These are phyloP conservation scores for Dolomedes plantarius DNA, from an alignment of 2,888 invertebrate genomes.

Conservation along the genomic window DNA sequence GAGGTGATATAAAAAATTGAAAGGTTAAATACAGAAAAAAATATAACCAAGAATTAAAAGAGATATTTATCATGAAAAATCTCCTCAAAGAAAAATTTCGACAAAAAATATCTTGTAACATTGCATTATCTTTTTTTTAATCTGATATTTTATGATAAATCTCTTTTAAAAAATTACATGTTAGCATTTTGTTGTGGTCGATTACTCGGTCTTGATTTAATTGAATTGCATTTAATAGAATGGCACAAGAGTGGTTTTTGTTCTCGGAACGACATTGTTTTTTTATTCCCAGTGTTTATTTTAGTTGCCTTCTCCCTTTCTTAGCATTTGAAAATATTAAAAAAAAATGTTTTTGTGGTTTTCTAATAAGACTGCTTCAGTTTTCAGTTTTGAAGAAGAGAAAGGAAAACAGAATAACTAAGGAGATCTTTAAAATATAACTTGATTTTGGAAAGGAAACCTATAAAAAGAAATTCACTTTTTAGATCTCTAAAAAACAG, in stretches of 20 bases:
- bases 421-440: too few species aligned
- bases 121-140: constrained; percentile 24
- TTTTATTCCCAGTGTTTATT: background rate
- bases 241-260: background rate
- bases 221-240: background rate
- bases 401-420: too few species aligned
- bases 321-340: too few species aligned
- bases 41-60: constrained; percentile 36
- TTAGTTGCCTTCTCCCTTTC: too few species aligned
- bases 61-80: constrained; percentile 53
- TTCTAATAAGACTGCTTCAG: too few species aligned
- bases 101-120: constrained; percentile 20
- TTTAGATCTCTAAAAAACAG: too few species aligned
- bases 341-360: background rate
- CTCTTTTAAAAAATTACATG: constrained; percentile 12
- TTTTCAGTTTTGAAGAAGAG: too few species aligned
- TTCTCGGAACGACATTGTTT: background rate
- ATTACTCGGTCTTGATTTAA: constrained; percentile 7
- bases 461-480: too few species aligned
- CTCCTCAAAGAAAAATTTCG: constrained; percentile 43
- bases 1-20: constrained; percentile 15
- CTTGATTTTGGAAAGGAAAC: too few species aligned
- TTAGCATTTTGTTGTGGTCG: constrained; percentile 30
- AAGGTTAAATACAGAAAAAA: constrained; percentile 16
- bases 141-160: constrained; percentile 26